These are phyloP conservation scores for Chinchilla lanigera DNA, from an alignment of 2,113 vertebrate genomes.

Conservation along the genomic window DNA sequence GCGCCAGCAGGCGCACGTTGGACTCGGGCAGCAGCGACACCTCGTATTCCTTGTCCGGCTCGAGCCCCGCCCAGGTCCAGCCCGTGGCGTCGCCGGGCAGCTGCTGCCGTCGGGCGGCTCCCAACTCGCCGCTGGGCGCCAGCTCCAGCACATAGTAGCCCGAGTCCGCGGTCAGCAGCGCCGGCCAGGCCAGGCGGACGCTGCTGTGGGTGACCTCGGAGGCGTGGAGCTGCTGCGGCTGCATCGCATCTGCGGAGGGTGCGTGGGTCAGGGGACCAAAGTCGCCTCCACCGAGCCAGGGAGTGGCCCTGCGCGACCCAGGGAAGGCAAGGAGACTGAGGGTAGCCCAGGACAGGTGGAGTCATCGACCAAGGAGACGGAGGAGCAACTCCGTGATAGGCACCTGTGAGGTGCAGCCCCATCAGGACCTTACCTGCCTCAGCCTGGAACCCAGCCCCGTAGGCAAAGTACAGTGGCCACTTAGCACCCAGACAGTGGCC, in stretches of 20 bases:
- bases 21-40: slow-evolving; percentile 91
- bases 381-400: not conserved
- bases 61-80: slow-evolving; percentile 86
- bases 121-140: slow-evolving; percentile 19
- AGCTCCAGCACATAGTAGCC: slow-evolving; percentile 92
- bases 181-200: slow-evolving; percentile 92
- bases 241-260: slow-evolving; percentile 89
- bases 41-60: slow-evolving; percentile 91
- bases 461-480: not conserved
- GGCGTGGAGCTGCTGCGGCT: slow-evolving; percentile 89
- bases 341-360: not conserved
- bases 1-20: slow-evolving; percentile 86
- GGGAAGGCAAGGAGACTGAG: not conserved
- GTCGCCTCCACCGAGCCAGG: rapidly evolving
- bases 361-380: not conserved
- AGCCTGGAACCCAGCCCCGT: not conserved
- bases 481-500: not conserved
- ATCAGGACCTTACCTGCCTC: not conserved
- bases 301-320: not conserved
- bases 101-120: slow-evolving; percentile 82
- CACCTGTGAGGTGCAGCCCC: not conserved
- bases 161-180: slow-evolving; percentile 85
- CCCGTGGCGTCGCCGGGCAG: slow-evolving; percentile 86
- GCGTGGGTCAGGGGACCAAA: not conserved
- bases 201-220: slow-evolving; percentile 89